These are phyloP conservation scores for Leuctra nigra DNA, from an alignment of 2,888 invertebrate species.

Conservation along the genomic window DNA sequence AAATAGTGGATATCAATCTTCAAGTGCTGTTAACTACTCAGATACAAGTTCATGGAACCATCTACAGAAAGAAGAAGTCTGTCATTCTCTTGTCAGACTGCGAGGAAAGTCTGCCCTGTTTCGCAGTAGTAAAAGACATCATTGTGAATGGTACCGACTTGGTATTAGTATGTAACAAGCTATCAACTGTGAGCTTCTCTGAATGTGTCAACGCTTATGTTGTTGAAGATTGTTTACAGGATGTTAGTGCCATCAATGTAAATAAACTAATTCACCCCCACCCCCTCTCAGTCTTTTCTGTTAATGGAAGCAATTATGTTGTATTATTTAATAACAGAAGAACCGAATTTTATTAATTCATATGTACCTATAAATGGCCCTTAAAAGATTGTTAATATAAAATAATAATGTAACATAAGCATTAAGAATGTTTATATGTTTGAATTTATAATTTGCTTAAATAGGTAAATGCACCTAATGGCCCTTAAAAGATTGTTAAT, in stretches of 20 bases:
- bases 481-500: too few relatives aligned
- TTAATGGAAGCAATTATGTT: background rate
- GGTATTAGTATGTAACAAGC: background rate
- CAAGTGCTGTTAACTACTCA: background rate
- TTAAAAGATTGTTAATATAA: too few relatives aligned
- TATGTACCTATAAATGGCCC: too few relatives aligned
- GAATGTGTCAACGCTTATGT: background rate
- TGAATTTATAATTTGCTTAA: too few relatives aligned
- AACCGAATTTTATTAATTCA: slow-evolving; percentile 1
- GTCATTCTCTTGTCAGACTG: background rate
- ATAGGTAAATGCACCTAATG: too few relatives aligned
- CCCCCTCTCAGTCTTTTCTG: slow-evolving; percentile 16
- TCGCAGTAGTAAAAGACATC: slow-evolving; percentile 25
- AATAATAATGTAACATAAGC: too few relatives aligned
- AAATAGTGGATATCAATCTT: slow-evolving; percentile 11
- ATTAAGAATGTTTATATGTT: too few relatives aligned
- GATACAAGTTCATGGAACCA: background rate
- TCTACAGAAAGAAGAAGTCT: background rate
- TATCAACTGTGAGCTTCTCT: background rate
- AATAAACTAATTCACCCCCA: background rate
- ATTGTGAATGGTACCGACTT: slow-evolving; percentile 27
- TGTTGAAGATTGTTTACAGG: background rate
- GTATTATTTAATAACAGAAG: background rate
- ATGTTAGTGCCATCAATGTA: background rate
- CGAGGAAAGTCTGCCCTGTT: slow-evolving; percentile 27